Conservation (phyloP, 2,113 vertebrate species). For the rat (Rattus norvegicus) region GRCr8 NC_086022.1:52835001-52835500, state of each 20-base stretch:
- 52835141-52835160: no score
- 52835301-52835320: neutral
- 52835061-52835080: no score
- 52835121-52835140: no score
- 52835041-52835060: no score
- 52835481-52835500: neutral
- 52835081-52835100: no score
- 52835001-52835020: no score
- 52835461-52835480: neutral
- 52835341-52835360: neutral
- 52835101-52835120: no score
- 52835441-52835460: neutral
- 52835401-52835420: neutral
- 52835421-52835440: conserved; percentile 41
- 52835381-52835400: neutral
- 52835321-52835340: neutral
- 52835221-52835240: neutral
- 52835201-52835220: neutral
- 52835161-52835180: no score
- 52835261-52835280: neutral
- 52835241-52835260: neutral
- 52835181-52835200: no score
- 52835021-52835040: no score
- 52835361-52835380: neutral
- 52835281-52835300: neutral